Conservation (phyloP, 2,888 invertebrate species). For the Macroteleia sp. region DNA sequence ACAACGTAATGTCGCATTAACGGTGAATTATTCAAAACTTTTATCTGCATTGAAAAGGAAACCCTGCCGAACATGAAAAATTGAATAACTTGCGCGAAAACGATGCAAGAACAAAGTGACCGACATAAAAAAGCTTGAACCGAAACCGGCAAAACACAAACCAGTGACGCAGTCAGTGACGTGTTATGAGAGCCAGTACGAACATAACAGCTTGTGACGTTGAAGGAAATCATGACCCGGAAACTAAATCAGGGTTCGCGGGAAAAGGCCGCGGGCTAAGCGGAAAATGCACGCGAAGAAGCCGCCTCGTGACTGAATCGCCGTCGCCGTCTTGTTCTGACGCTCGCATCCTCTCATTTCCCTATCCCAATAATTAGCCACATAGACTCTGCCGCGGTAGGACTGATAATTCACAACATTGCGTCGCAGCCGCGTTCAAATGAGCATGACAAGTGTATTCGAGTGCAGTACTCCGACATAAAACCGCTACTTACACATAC, state of each 20-base stretch:
- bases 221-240: slow-evolving; percentile 62
- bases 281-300: slow-evolving; percentile 64
- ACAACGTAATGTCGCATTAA: slow-evolving; percentile 2
- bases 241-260: slow-evolving; percentile 65
- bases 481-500: slow-evolving; percentile 63
- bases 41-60: not conserved
- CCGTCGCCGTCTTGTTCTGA: slow-evolving; percentile 54
- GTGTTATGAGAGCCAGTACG: slow-evolving; percentile 38
- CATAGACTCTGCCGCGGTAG: slow-evolving; percentile 61
- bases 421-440: slow-evolving; percentile 81
- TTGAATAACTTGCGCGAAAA: slow-evolving; percentile 16
- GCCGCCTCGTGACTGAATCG: slow-evolving; percentile 49
- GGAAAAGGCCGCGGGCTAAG: slow-evolving; percentile 59
- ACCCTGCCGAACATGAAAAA: slow-evolving; percentile 11
- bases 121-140: slow-evolving; percentile 11
- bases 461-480: slow-evolving; percentile 72
- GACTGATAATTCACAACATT: slow-evolving; percentile 82
- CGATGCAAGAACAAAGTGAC: slow-evolving; percentile 10
- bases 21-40: slow-evolving; percentile 6
- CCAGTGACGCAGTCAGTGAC: slow-evolving; percentile 26
- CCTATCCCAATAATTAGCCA: slow-evolving; percentile 72
- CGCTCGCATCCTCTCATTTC: slow-evolving; percentile 49
- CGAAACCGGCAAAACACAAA: not conserved
- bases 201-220: slow-evolving; percentile 14
- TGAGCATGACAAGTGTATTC: slow-evolving; percentile 82